Conservation (phyloP, 1,140 invertebrate genomes). For the Leptinotarsa defecta region DNA sequence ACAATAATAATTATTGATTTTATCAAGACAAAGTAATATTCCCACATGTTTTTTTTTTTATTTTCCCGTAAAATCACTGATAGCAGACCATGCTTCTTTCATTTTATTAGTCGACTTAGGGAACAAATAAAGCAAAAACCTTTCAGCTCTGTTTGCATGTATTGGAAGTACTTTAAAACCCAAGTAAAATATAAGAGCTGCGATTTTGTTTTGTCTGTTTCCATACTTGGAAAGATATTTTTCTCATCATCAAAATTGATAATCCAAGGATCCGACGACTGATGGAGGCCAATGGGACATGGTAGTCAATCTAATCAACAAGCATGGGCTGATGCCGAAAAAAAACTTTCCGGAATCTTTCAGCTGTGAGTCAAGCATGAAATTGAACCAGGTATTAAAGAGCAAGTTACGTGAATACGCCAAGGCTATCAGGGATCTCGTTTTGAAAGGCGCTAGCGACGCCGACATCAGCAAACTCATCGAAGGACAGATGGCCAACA, state of each 20-base stretch:
- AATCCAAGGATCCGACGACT: slow-evolving; percentile 68
- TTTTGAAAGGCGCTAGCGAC: slow-evolving; percentile 60
- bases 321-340: slow-evolving; percentile 88
- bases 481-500: slow-evolving; percentile 70
- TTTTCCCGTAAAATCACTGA: no score
- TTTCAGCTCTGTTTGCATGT: not conserved
- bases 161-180: not conserved
- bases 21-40: no score
- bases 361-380: slow-evolving; percentile 72
- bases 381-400: slow-evolving; percentile 77
- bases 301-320: slow-evolving; percentile 83
- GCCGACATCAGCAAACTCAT: slow-evolving; percentile 65
- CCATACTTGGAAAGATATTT: not conserved
- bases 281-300: slow-evolving; percentile 95
- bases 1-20: no score
- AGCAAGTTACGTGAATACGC: slow-evolving; percentile 86
- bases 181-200: not conserved
- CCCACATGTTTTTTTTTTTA: no score
- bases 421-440: slow-evolving; percentile 68
- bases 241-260: not conserved
- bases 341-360: slow-evolving; percentile 83
- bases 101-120: not conserved
- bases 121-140: no score
- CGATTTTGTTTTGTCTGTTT: not conserved
- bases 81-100: no score